phyloP scores from a whole-genome alignment of 2,797 vertebrate genomes.

The Lepidocolaptes lacrymiger region DNA sequence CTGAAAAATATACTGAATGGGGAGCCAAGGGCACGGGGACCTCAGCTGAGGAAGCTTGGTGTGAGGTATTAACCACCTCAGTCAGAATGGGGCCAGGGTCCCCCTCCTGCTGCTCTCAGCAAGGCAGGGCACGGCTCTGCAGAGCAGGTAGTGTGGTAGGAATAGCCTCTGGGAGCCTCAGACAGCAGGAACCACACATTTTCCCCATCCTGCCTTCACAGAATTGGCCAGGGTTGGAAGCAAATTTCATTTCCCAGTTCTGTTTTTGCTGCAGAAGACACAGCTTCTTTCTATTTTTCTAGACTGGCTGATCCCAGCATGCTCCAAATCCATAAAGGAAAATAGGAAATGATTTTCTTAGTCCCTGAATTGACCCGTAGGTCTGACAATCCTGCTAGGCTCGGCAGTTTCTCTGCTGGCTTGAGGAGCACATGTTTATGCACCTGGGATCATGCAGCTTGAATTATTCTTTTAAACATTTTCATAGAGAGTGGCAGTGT shows the following conservation, averaged over 20 bases:
- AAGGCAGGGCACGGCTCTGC: background rate
- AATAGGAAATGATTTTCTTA: slow-evolving; percentile 70
- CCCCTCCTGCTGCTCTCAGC: background rate
- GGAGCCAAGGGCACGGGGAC: background rate
- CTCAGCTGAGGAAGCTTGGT: background rate
- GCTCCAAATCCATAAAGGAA: slow-evolving; percentile 61
- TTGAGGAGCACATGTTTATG: slow-evolving; percentile 50
- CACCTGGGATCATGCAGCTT: slow-evolving; percentile 68
- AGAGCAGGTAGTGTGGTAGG: background rate
- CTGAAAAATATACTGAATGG: background rate
- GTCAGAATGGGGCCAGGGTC: background rate
- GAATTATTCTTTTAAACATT: slow-evolving; percentile 74
- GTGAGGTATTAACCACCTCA: slow-evolving; percentile 5
- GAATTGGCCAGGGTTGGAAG: slow-evolving; percentile 1
- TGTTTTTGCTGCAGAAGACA: slow-evolving; percentile 58
- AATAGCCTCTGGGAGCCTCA: background rate
- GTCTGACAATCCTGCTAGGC: slow-evolving; percentile 53
- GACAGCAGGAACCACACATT: background rate
- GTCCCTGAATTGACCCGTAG: slow-evolving; percentile 60
- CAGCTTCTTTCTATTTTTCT: slow-evolving; percentile 65
- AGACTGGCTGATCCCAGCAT: slow-evolving; percentile 58
- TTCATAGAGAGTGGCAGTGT: slow-evolving; percentile 68
- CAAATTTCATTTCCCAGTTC: slow-evolving; percentile 59
- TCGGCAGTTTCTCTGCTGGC: slow-evolving; percentile 61
- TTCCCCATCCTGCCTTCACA: slow-evolving; percentile 13